Evolutionary conservation across 1,140 invertebrate species (phyloP).

Genomic region (Coenobita brevimanus): DNA sequence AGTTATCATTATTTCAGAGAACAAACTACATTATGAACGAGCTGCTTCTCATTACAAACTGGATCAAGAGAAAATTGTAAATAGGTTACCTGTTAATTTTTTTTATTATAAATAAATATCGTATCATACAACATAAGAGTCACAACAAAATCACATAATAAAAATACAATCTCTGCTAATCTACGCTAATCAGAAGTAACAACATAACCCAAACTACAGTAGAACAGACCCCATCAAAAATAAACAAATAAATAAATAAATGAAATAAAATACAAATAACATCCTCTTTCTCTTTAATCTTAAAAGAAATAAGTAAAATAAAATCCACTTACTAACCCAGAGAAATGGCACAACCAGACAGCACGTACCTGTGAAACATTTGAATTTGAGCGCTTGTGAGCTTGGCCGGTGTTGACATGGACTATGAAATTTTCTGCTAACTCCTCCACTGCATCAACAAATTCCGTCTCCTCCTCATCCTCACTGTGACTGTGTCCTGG

Average conservation of each 20-base stretch:
- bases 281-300: background rate
- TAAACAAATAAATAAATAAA: background rate
- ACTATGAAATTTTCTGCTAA: conserved; percentile 68
- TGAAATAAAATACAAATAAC: background rate
- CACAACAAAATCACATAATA: no score
- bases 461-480: conserved; percentile 69
- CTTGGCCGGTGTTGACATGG: conserved; percentile 55
- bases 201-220: no score
- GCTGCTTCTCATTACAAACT: no score
- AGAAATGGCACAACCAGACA: background rate
- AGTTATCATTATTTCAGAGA: no score
- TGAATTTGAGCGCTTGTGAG: conserved; percentile 62
- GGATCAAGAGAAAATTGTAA: no score
- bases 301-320: background rate
- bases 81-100: no score
- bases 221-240: background rate
- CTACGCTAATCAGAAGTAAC: no score
- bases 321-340: background rate
- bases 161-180: no score
- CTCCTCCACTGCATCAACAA: conserved; percentile 70
- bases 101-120: no score
- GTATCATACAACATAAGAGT: no score
- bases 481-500: conserved; percentile 64
- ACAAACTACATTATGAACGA: no score
- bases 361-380: conserved; percentile 68